Conservation (phyloP, 1,140 invertebrate genomes). For the Cydia strobilella region DNA sequence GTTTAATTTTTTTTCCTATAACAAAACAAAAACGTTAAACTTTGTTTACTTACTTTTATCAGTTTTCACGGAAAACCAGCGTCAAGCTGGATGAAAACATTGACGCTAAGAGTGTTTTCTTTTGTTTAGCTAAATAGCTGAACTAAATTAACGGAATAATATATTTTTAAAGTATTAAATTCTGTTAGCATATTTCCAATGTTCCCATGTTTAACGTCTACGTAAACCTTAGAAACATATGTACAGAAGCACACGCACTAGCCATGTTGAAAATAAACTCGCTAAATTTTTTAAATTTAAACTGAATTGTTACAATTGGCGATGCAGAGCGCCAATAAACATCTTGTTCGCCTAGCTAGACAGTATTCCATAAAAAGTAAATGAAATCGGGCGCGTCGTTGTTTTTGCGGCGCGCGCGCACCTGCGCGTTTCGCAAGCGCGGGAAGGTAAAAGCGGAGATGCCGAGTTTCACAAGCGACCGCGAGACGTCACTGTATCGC, state of each 20-base stretch:
- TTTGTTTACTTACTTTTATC: not conserved
- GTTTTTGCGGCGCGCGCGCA: conserved; percentile 71
- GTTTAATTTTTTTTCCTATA: conserved; percentile 42
- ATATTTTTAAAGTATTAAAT: not conserved
- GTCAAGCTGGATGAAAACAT: not conserved
- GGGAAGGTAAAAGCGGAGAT: conserved; percentile 78
- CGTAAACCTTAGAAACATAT: not conserved
- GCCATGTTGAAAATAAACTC: not conserved
- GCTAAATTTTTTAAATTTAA: not conserved
- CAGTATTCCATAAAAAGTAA: conserved; percentile 75
- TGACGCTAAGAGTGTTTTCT: not conserved
- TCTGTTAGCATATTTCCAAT: not conserved
- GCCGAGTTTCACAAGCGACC: conserved; percentile 71
- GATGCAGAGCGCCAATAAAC: not conserved
- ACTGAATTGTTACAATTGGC: not conserved
- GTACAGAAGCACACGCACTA: not conserved
- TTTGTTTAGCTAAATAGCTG: not conserved
- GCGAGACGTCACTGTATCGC: conserved; percentile 45
- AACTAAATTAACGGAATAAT: no score
- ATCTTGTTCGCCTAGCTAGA: conserved; percentile 39
- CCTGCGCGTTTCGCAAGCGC: conserved; percentile 77
- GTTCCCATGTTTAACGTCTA: conserved; percentile 1
- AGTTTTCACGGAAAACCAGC: not conserved
- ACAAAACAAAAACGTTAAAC: not conserved
- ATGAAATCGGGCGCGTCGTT: conserved; percentile 72